Base-by-base conservation (phyloP, 2,797 vertebrate species). In the Alouatta caraya region DNA sequence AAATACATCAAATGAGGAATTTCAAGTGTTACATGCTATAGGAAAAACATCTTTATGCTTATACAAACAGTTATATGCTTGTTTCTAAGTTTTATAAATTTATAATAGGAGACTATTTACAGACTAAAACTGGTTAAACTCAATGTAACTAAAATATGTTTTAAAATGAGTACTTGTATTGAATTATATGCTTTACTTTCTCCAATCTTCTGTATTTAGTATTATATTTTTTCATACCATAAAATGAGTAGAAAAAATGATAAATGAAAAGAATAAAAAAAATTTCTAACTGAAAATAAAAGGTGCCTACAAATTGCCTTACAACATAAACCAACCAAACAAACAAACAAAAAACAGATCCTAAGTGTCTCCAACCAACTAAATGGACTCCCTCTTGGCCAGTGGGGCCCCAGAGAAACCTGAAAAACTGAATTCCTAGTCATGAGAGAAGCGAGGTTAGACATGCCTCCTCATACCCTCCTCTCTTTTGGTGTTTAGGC, bases 21-120 rank as follows among this genome's bases (percentile, higher is more conserved):
- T 92, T 95, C 30, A 72, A 97, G 86, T 94, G 42, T 73, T 52
- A 88, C 15, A 91, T 57, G 55, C 22, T 88, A 52, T 30, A 94
- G 14, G 95, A 78, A 55, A 96, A 97, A 93, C 28, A 94, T 88
- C 76, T 85, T 33, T 85, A 50, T 79, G 44, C 8, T 76, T 93
- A 78, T 15, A 90, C 13, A 93, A 92, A 85, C 11, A 82, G 67
- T 57, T 78, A 24, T 33, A 72, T 55, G 22, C 26, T 94, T 97
- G 24, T 79, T 88, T 86, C 30, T 90, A 86, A 64, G 55, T 84
- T 93, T 82, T 88, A 87, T 33, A 84, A 93, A 52, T 52, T 93
- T 13, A 85, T 28, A 97, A 19, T 37, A 90, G 81, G 33, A 37
- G 12, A 44, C 24, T 44, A 48, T 88, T 75, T 81, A 70, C 22